Conservation (phyloP, 2,113 vertebrate species). For the Scophthalmus maximus region DNA sequence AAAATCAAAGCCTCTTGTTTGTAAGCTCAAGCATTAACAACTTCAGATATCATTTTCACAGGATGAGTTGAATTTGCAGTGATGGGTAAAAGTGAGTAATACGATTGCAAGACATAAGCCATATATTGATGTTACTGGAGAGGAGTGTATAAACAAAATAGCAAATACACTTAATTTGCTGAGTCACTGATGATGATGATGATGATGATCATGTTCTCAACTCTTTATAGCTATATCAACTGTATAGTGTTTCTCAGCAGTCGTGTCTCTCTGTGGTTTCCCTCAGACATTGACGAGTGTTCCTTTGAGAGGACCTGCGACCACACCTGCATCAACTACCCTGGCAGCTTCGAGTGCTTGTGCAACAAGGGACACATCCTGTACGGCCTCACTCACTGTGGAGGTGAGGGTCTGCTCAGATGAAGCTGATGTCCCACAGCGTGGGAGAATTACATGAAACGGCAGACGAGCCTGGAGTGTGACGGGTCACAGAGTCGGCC, state of each 20-base stretch:
- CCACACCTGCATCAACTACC: slow-evolving; percentile 96
- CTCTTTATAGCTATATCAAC: background rate
- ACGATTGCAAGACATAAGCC: background rate
- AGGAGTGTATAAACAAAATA: too few species aligned
- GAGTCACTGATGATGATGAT: too few species aligned
- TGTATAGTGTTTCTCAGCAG: slow-evolving; percentile 1
- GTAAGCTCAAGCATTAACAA: too few species aligned
- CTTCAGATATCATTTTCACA: too few species aligned
- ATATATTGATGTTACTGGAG: background rate
- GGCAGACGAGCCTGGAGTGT: background rate
- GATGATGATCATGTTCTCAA: too few species aligned
- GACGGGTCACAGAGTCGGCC: background rate
- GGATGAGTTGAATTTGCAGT: too few species aligned
- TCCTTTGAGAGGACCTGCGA: slow-evolving; percentile 96
- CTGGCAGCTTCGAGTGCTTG: slow-evolving; percentile 92
- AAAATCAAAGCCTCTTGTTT: too few species aligned
- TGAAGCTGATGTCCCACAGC: background rate
- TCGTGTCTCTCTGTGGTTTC: slow-evolving; percentile 6
- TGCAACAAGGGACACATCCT: slow-evolving; percentile 93
- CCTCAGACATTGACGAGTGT: slow-evolving; percentile 94
- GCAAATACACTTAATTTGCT: too few species aligned
- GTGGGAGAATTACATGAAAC: background rate
- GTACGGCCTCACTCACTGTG: slow-evolving; percentile 94
- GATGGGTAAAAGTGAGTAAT: too few species aligned
- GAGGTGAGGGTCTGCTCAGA: slow-evolving; percentile 85